These are phyloP conservation scores for Hyppa rectilinea DNA, from an alignment of 2,888 invertebrate species.

Conservation along the genomic window DNA sequence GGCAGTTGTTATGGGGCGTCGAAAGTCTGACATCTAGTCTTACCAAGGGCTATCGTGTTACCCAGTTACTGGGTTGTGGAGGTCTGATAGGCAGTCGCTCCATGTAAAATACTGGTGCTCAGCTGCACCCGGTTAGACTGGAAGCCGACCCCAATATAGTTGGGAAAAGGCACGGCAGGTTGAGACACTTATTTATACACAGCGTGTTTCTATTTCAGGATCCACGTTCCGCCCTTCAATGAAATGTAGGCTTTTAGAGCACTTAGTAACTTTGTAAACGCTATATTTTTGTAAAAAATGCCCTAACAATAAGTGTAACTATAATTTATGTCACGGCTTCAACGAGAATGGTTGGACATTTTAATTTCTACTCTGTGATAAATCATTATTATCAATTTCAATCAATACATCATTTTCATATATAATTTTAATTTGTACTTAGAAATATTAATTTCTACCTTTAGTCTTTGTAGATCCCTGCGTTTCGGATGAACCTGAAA, in stretches of 20 bases:
- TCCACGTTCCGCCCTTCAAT: neutral
- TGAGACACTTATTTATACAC: neutral
- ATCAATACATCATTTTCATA: too few species aligned
- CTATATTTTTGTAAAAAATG: neutral
- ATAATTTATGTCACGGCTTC: neutral
- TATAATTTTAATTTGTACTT: neutral
- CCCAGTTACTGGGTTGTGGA: too few species aligned
- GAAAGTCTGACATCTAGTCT: too few species aligned
- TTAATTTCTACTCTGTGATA: neutral
- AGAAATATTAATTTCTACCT: constrained; percentile 37
- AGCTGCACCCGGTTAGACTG: too few species aligned
- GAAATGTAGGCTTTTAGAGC: neutral
- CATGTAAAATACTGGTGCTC: too few species aligned
- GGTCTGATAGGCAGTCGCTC: too few species aligned
- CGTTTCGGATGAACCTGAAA: constrained; percentile 34
- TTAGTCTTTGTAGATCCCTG: constrained; percentile 7
- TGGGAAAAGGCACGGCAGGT: too few species aligned
- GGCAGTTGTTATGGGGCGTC: too few species aligned
- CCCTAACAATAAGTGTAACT: neutral
- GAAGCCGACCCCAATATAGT: too few species aligned
- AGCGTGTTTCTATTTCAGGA: too few species aligned
- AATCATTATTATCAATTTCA: neutral
- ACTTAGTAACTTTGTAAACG: neutral
- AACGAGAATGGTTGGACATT: neutral
- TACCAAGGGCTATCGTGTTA: too few species aligned